Evolutionary conservation across 1,140 invertebrate species (phyloP), one percentile per base, ranked within the genome.

Genomic region (Neuroterus valhalla): DNA sequence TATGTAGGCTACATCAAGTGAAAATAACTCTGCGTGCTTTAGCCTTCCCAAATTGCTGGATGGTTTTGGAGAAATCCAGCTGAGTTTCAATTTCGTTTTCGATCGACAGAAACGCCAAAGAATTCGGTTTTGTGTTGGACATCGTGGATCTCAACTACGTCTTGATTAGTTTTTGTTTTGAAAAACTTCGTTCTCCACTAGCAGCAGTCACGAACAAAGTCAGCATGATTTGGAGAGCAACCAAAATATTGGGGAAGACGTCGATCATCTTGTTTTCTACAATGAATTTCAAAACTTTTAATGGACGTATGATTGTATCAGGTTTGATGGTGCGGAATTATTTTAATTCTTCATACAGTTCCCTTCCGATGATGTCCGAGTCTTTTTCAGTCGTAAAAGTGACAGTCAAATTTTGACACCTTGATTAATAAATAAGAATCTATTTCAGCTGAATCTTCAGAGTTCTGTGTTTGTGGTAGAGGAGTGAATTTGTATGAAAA

Each of bases 1-100:
- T 19, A 50, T 19, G 12, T 23, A 23, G 12, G 12, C 50, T 8
- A 3, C 2, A 55, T 26, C 21, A 55, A 23, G 23, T 52, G 5
- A 52, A 52, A 55, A 23, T 23, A 1, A 55, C 50, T 55, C 21
- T 55, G 5, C 50, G 19, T 55, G 50, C 50, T 55, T 55, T 55
- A 5, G 50, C 19, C 21, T 55, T 10, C 21, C 4, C 21, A 55
- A 55, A 55, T 55, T 55, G 2, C 23, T 55, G 19, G 21, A 55
- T 23, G 12, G 11, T 55, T 55, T 55, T 55, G 3, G 50, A 55
- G 12, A 26, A 55, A 55, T 55, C 50, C 8, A 55, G 50, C 21
- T 55, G 21, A 12, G 1, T 55, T 23, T 5, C 21, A 23, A 55
- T 23, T 21, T 23, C 50, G 12, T 23, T 55, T 55, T 23, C 50